Base-by-base conservation (phyloP, 1,140 invertebrate genomes). In the Stegodyphus dumicola region DNA sequence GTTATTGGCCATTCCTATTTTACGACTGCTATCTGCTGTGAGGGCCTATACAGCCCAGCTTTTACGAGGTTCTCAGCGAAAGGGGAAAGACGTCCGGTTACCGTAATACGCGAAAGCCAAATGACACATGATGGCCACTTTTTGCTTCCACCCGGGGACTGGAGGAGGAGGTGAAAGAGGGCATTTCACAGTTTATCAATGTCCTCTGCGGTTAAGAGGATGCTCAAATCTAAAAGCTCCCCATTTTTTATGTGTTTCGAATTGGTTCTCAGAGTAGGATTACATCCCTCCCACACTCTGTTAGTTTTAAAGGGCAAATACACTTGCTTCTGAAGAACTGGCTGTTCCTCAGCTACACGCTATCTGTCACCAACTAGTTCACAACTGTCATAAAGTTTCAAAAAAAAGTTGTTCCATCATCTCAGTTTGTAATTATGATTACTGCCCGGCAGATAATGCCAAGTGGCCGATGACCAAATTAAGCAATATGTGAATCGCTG, bases 161-260 rank as follows among this genome's bases (percentile, higher is more conserved):
- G 33, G 33, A 33, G 33, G 33, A 56, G 33, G 49, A 77, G 65
- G 53, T 18, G 11, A n/a, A 49, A 71, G 65, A 80, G 80, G 71
- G 80, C 80, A 83, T 83, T 83, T 83, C 80, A 83, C 80, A 83
- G 80, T 83, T 83, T 83, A 83, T 83, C 80, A 83, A 83, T 83
- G 80, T 83, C 80, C 70, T 83, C 67, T 83, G 80, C 80, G 80
- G 80, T 83, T 75, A 75, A 83, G 80, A 83, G 80, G 80, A 81
- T 81, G 78, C 77, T 78, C 77, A 66, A 78, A 70, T 60, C 78
- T 80, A 80, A 75, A 83, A 75, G 80, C 66, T 48, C 64, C 76
- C 69, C 51, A 18, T 13, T 74, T 83, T 83, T 83, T 83, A 83
- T 75, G 71, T 18, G 56, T 83, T 75, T 83, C 70, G 80, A 83